phyloP scores from a whole-genome alignment of 2,888 invertebrate genomes.

The Drosophila anomelani region DNA sequence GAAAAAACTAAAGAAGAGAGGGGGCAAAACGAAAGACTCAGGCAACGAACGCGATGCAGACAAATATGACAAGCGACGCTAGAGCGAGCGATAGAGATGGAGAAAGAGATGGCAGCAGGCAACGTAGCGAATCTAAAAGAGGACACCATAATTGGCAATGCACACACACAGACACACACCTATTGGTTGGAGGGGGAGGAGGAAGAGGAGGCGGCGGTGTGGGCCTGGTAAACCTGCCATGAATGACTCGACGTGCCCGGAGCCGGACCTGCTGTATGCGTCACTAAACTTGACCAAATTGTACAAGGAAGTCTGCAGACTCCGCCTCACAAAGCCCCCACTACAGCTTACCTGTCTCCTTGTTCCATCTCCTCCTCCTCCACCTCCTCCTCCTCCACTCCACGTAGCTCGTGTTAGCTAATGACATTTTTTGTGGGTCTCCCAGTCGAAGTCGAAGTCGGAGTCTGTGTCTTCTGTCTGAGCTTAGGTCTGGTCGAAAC shows the following conservation, averaged over 20 bases:
- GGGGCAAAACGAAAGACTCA: constrained; percentile 71
- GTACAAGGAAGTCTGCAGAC: constrained; percentile 71
- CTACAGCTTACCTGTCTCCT: not conserved
- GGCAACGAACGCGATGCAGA: constrained; percentile 75
- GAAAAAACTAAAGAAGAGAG: constrained; percentile 20
- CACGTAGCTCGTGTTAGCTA: constrained; percentile 37
- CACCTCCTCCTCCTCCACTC: not conserved
- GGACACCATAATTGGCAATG: constrained; percentile 81
- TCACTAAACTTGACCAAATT: constrained; percentile 81
- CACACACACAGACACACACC: constrained; percentile 50
- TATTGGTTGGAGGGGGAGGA: not conserved
- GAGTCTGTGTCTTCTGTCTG: constrained; percentile 22
- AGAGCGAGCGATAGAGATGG: constrained; percentile 60
- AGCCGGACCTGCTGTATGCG: constrained; percentile 77
- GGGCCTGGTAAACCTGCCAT: constrained; percentile 27
- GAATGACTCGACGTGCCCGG: constrained; percentile 59
- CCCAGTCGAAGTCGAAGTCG: not conserved
- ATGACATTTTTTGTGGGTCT: constrained; percentile 47
- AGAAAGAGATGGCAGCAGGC: constrained; percentile 54
- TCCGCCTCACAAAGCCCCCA: constrained; percentile 26
- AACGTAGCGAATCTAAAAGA: constrained; percentile 73
- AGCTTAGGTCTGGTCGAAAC: constrained; percentile 20
- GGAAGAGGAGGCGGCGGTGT: not conserved
- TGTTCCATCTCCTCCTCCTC: not conserved
- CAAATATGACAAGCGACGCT: constrained; percentile 74